Evolutionary conservation across 2,888 invertebrate species (phyloP), one percentile per base, ranked within the genome.

Genomic region (Gisinianus flammeolus): DNA sequence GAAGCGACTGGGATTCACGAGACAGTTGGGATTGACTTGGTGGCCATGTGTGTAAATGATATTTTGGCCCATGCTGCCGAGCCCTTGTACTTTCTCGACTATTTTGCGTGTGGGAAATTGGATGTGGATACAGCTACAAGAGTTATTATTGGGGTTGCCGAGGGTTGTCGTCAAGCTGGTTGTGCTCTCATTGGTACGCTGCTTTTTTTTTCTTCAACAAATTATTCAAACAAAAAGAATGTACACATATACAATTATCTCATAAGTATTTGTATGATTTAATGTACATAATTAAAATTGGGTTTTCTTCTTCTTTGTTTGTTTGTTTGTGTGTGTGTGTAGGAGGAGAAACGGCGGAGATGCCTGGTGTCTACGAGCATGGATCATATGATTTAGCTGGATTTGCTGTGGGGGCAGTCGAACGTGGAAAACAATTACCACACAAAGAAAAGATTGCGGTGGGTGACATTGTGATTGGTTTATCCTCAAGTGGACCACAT

Each of bases 31-130:
- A 93, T 95, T 85, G 99, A 99, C 88, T 89, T 99, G 44, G 97
- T 99, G 1, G 98, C 98, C 4, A 97, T 98, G 96, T 97, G 97
- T 86, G 97, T 95, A 67, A 99, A 99, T 88, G 97, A 98, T 87
- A 92, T 98, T 73, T 88, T 99, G 70, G 96, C 96, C 83, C 94
- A 96, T 80, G 98, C 97, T 66, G 98, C 97, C 0, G 95, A 96
- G 85, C 97, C 98, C 0, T 90, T 99, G 83, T 97, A 95, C 85
- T 98, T 99, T 88, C 89, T 99, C 24, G 98, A 99, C 89, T 98
- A 98, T 87, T 96, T 96, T 88, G 97, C 98, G 28, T 95, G 95
- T 86, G 96, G 97, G 0, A 89, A 91, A 74, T 89, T 99, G 79
- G 91, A 95, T 85, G 92, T 95, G 0, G 89, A 91, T 0, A 89